Percentiles rank a stretch among this genome's conserved stretches.
Evolutionary conservation across 2,888 invertebrate species (phyloP).

Genomic region (Pyrrhia umbra): DNA sequence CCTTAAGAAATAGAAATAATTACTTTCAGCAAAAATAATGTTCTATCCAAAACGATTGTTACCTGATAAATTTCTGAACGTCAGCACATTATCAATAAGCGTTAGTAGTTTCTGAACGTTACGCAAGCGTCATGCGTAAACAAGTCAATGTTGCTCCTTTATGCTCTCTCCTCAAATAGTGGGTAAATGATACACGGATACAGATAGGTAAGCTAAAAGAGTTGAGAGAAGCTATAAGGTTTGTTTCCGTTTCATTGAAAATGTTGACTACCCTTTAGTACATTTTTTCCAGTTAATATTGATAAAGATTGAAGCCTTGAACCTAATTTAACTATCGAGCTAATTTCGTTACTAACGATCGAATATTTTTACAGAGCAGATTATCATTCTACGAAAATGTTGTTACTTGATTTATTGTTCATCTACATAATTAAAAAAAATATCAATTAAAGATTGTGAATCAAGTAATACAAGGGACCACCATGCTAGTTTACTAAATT

Average conservation of each 20-base stretch:
- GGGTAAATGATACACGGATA: slow-evolving; percentile 8
- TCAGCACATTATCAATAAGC: neutral
- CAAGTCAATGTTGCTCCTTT: slow-evolving; percentile 41
- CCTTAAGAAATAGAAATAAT: no score
- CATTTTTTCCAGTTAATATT: neutral
- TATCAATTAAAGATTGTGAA: no score
- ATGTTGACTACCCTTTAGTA: neutral
- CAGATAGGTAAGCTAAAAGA: neutral
- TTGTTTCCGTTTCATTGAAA: no score
- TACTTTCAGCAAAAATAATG: neutral
- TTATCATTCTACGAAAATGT: neutral
- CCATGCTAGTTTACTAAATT: neutral
- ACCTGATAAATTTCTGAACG: slow-evolving; percentile 25
- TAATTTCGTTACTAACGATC: neutral
- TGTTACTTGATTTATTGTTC: neutral
- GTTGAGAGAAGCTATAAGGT: neutral
- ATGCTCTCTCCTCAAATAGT: neutral
- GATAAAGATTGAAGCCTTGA: neutral
- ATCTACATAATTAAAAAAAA: no score
- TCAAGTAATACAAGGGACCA: slow-evolving; percentile 37
- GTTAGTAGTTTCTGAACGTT: slow-evolving; percentile 46
- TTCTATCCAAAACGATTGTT: neutral
- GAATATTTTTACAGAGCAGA: neutral
- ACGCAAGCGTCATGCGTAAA: slow-evolving; percentile 33
- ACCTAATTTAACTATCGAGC: neutral